phyloP scores from a whole-genome alignment of 1,140 invertebrate genomes.

The Brachionus plicatilis region DNA sequence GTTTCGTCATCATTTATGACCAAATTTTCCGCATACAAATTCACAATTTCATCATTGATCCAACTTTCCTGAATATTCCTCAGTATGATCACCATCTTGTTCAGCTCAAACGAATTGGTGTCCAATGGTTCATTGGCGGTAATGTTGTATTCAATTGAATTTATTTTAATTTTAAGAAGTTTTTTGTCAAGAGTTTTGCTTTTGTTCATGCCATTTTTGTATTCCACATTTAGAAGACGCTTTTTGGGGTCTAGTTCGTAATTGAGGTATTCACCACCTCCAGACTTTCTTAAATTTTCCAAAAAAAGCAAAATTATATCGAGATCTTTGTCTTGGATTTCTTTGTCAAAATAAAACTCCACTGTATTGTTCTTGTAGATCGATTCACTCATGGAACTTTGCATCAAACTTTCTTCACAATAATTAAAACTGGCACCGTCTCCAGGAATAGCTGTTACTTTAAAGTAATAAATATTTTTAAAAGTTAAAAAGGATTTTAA shows the following conservation, averaged over 20 bases:
- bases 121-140: background rate
- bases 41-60: background rate
- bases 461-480: background rate
- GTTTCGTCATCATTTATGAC: background rate
- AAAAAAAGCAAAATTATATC: background rate
- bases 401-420: background rate
- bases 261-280: background rate
- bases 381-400: background rate
- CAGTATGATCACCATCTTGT: background rate
- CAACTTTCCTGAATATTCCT: background rate
- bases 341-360: slow-evolving; percentile 4
- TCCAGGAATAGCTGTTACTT: background rate
- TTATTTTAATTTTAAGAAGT: background rate
- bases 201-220: background rate
- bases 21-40: slow-evolving; percentile 17
- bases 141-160: background rate
- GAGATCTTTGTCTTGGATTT: background rate
- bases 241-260: background rate
- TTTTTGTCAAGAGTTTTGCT: background rate
- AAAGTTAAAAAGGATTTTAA: background rate
- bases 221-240: background rate
- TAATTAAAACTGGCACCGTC: background rate
- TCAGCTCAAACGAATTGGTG: background rate
- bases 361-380: background rate
- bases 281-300: slow-evolving; percentile 1